Evolutionary conservation across 2,113 vertebrate genomes (phyloP).

Genomic region (Nycticryphes semicollaris): DNA sequence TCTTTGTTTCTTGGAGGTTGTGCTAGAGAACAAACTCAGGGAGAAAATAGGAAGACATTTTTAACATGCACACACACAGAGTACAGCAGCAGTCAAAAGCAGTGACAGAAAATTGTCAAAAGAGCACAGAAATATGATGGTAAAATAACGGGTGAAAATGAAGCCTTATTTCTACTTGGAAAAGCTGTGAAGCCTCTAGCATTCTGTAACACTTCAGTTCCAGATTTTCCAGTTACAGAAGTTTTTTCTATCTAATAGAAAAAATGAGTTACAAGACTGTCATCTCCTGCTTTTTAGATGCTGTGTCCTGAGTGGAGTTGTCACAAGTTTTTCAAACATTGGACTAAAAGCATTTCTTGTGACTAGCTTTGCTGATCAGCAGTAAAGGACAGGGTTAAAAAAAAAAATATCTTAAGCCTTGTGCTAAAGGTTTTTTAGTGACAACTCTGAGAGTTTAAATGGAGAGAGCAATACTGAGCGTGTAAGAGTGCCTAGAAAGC

Average conservation of each 20-base stretch:
- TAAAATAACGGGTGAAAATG: background rate
- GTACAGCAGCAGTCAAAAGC: background rate
- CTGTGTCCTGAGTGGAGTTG: background rate
- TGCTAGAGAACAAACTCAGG: background rate
- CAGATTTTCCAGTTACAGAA: background rate
- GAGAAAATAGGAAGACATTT: background rate
- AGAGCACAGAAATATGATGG: background rate
- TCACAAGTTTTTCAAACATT: background rate
- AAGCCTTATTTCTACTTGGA: background rate
- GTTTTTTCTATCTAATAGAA: no score
- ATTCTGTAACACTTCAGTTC: conserved; percentile 1
- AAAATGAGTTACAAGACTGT: background rate
- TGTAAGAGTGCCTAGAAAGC: background rate
- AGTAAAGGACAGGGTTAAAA: background rate
- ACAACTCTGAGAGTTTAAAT: background rate
- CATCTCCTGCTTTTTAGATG: background rate
- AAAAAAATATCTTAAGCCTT: background rate
- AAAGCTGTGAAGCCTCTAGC: background rate
- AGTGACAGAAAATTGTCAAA: background rate
- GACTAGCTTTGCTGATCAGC: background rate
- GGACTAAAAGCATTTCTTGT: background rate
- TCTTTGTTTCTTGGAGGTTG: background rate
- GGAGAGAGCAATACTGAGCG: background rate
- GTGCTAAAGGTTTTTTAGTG: background rate
- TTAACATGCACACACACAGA: background rate